These are phyloP conservation scores for Tachycineta bicolor DNA, from an alignment of 2,113 vertebrate genomes.

Conservation along the genomic window DNA sequence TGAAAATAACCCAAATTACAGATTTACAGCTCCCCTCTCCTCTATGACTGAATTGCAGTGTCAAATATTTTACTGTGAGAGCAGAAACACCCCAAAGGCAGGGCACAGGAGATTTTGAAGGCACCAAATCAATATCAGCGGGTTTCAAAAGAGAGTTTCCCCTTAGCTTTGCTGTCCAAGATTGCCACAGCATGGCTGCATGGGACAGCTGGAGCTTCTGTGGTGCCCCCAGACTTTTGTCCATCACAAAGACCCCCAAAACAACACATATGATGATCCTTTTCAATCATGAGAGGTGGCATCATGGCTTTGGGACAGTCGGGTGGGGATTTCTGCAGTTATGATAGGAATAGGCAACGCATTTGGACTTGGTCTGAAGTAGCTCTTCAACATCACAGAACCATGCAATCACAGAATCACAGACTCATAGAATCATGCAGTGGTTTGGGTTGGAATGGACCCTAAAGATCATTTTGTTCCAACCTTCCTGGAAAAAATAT, in stretches of 20 bases:
- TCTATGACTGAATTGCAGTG: not conserved
- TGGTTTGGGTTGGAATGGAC: not conserved
- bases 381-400: not conserved
- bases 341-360: not conserved
- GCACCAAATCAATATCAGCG: rapidly evolving
- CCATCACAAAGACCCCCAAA: not conserved
- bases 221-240: not conserved
- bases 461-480: not conserved
- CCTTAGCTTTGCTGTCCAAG: not conserved
- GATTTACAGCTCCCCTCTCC: not conserved
- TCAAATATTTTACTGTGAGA: not conserved
- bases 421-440: not conserved
- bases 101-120: not conserved
- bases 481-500: not conserved
- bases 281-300: not conserved
- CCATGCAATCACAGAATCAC: not conserved
- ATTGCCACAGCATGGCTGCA: not conserved
- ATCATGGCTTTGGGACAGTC: not conserved
- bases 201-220: not conserved
- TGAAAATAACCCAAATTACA: not conserved
- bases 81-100: not conserved
- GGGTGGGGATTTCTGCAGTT: not conserved
- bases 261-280: not conserved
- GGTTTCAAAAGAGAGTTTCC: not conserved
- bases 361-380: not conserved